Conservation (phyloP, 2,888 invertebrate genomes). For the Microctonus brassicae region DNA sequence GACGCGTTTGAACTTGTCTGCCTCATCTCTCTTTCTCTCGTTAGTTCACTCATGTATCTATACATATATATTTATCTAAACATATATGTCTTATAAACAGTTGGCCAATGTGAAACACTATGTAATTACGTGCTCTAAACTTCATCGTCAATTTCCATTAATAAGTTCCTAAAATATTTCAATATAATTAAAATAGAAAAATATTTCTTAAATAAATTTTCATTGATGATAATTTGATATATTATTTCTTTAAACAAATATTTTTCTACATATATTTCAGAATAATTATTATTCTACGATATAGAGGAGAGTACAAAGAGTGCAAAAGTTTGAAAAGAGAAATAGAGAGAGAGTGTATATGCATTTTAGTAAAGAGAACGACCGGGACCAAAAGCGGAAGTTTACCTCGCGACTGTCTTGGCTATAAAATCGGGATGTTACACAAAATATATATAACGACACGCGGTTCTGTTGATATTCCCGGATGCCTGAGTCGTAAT, state of each 20-base stretch:
- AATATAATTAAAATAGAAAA: too few relatives aligned
- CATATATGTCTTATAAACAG: conserved; percentile 40
- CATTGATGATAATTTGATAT: too few relatives aligned
- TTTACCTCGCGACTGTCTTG: conserved; percentile 39
- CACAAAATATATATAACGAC: conserved; percentile 65
- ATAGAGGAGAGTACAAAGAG: too few relatives aligned
- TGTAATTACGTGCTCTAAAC: conserved; percentile 30
- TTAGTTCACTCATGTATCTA: background rate
- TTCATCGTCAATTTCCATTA: conserved; percentile 16
- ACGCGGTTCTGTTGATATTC: conserved; percentile 33
- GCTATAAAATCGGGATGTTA: conserved; percentile 70
- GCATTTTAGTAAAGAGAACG: too few relatives aligned
- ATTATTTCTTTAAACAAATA: too few relatives aligned
- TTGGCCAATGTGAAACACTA: conserved; percentile 49
- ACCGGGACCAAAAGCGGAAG: conserved; percentile 35
- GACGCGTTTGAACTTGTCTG: conserved; percentile 33
- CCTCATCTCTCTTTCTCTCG: background rate
- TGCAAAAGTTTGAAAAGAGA: too few relatives aligned
- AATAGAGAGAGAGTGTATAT: too few relatives aligned
- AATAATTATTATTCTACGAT: too few relatives aligned
- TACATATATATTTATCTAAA: conserved; percentile 10
- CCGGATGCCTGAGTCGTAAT: conserved; percentile 38
- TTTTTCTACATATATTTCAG: too few relatives aligned
- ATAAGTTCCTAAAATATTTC: background rate
- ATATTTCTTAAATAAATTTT: too few relatives aligned